Evolutionary conservation across 2,113 vertebrate genomes (phyloP).

Genomic region (Sander lucioperca): DNA sequence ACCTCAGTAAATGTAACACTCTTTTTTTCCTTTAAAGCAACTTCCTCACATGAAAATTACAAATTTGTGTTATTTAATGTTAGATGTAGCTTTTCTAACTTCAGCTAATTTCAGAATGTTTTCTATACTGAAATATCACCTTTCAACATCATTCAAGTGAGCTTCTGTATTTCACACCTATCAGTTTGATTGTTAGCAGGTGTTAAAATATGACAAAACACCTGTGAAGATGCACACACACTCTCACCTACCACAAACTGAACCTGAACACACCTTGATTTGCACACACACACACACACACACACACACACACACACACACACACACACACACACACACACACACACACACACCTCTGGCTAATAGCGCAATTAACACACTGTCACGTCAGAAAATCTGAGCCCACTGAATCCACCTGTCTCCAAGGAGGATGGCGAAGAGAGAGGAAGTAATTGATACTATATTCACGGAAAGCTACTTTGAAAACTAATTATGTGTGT

Average conservation of each 20-base stretch:
- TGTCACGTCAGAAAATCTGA: constrained; percentile 70
- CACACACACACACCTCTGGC: constrained; percentile 55
- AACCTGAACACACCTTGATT: constrained; percentile 19
- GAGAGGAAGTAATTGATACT: constrained; percentile 72
- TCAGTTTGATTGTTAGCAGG: constrained; percentile 21
- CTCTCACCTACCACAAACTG: not conserved
- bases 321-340: not conserved
- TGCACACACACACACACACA: not conserved
- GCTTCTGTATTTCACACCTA: constrained; percentile 19
- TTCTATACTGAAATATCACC: not conserved
- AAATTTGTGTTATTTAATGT: not conserved
- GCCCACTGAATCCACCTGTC: constrained; percentile 64
- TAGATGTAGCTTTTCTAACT: not conserved
- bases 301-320: not conserved
- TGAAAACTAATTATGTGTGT: constrained; percentile 76
- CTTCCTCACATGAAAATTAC: not conserved
- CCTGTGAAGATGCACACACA: constrained; percentile 17
- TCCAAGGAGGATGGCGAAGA: constrained; percentile 53
- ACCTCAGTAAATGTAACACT: not conserved
- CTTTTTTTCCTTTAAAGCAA: not conserved
- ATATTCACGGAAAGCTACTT: constrained; percentile 71
- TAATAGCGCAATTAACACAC: constrained; percentile 81
- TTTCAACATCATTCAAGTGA: not conserved
- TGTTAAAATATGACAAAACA: constrained; percentile 52
- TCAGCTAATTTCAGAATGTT: not conserved